phyloP scores from a whole-genome alignment of 23 tunicate genomes.

The Phallusia fumigata region DNA sequence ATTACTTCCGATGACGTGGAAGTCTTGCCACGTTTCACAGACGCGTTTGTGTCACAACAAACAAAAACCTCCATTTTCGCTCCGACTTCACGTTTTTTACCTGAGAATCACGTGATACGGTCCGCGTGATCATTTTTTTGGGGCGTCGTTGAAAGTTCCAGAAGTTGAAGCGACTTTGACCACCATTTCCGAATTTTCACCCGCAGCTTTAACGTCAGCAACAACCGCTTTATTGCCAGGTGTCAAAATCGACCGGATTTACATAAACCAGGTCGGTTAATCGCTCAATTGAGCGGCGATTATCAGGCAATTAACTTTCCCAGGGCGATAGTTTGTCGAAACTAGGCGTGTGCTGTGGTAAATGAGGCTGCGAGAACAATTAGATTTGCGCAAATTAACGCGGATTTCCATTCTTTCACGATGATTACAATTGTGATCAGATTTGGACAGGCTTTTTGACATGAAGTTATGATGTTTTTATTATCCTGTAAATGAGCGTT shows the following conservation, averaged over 20 bases:
- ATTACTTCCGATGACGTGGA: no score
- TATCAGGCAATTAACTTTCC: not conserved
- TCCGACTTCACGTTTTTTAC: no score
- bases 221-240: not conserved
- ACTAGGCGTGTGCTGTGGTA: not conserved
- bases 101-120: no score
- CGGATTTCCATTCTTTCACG: conserved; percentile 11
- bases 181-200: no score
- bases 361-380: not conserved
- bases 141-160: no score
- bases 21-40: no score
- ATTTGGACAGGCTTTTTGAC: not conserved
- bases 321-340: not conserved
- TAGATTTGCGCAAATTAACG: not conserved
- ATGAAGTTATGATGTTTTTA: not conserved
- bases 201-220: no score
- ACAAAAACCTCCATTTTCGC: no score
- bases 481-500: no score
- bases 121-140: no score
- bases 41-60: no score
- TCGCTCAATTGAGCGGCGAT: not conserved
- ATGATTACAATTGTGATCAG: not conserved
- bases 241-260: conserved; percentile 4
- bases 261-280: not conserved
- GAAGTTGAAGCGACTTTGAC: no score